phyloP scores from a whole-genome alignment of 2,888 invertebrate genomes.

The Parascotia fuliginaria region DNA sequence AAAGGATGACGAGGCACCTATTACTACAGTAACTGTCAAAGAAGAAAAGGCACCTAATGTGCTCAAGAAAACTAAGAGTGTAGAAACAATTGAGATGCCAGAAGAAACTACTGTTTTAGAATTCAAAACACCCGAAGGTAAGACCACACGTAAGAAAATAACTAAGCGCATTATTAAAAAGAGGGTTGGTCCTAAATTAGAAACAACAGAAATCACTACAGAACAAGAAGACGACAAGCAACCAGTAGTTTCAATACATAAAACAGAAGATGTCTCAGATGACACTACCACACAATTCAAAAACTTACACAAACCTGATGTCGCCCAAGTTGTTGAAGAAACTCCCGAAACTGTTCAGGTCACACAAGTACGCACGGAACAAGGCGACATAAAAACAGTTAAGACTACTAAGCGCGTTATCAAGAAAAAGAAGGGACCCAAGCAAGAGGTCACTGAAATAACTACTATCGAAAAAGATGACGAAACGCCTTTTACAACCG shows the following conservation, averaged over 20 bases:
- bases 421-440: too few relatives aligned
- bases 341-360: too few relatives aligned
- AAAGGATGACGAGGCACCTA: conserved; percentile 38
- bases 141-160: conserved; percentile 47
- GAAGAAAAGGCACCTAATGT: not conserved
- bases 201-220: conserved; percentile 30
- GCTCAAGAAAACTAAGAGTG: not conserved
- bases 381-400: too few relatives aligned
- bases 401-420: too few relatives aligned
- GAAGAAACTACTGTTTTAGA: conserved; percentile 40
- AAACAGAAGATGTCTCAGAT: too few relatives aligned
- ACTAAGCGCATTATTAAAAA: conserved; percentile 44
- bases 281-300: too few relatives aligned
- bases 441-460: too few relatives aligned
- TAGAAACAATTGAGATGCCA: conserved; percentile 40
- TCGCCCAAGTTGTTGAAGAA: too few relatives aligned
- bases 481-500: too few relatives aligned
- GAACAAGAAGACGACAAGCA: conserved; percentile 27
- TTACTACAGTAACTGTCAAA: not conserved
- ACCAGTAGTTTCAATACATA: conserved; percentile 35
- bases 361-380: too few relatives aligned
- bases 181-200: conserved; percentile 49
- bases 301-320: too few relatives aligned
- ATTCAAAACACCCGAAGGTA: conserved; percentile 39
- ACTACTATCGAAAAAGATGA: too few relatives aligned